These are phyloP conservation scores for Caenorhabditis remanei DNA, from an alignment of 1,140 invertebrate species.

Conservation along the genomic window DNA sequence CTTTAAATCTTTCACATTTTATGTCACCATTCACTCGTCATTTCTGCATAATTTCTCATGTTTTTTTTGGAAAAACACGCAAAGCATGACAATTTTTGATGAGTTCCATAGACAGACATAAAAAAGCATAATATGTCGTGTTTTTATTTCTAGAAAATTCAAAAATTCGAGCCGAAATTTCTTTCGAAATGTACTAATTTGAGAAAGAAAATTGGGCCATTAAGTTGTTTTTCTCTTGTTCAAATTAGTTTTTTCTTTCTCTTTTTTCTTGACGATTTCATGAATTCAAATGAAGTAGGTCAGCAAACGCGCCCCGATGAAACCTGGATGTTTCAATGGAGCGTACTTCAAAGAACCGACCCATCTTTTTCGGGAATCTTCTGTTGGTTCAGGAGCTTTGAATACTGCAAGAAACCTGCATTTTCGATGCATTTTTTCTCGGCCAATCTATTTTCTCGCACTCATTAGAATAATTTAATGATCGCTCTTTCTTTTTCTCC, in stretches of 20 bases:
- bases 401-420: not conserved
- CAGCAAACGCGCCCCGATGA: too few species aligned
- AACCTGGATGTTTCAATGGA: too few species aligned
- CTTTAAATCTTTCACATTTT: not conserved
- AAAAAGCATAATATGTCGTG: too few species aligned
- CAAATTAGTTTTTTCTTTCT: not conserved
- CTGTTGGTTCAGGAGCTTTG: too few species aligned
- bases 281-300: too few species aligned
- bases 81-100: conserved; percentile 41
- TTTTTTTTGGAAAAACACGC: not conserved
- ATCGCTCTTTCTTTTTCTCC: not conserved
- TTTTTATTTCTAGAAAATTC: too few species aligned
- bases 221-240: not conserved
- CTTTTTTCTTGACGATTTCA: not conserved
- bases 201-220: too few species aligned
- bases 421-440: not conserved
- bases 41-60: not conserved
- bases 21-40: too few species aligned
- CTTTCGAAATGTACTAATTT: not conserved
- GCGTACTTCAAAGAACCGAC: too few species aligned
- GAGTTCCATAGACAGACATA: not conserved
- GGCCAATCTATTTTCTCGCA: conserved; percentile 25
- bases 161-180: not conserved
- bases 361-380: too few species aligned
- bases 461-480: conserved; percentile 46